A percentile compares a stretch with the other conserved stretches of the same genome.
Evolutionary conservation across 2,113 vertebrate genomes (phyloP).

Genomic region (Nycticebus coucang): DNA sequence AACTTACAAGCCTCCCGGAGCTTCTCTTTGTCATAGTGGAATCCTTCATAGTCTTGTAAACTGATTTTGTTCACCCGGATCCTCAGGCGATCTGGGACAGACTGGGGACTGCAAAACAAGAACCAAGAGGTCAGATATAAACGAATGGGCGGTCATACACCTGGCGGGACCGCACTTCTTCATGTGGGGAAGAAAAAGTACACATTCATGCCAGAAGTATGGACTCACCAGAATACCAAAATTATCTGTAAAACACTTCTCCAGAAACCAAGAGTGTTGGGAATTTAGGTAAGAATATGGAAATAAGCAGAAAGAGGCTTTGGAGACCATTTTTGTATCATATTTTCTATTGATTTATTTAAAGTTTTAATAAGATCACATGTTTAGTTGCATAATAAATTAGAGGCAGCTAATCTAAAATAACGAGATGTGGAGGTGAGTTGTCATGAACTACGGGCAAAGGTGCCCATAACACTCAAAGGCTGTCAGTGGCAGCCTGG

Average conservation of each 20-base stretch:
- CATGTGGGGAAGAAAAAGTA: neutral
- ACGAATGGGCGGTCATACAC: neutral
- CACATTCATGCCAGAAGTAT: neutral
- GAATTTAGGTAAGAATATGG: neutral
- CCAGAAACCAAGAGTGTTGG: neutral
- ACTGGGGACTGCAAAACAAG: slow-evolving; percentile 91
- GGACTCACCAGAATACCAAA: neutral
- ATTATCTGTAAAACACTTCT: neutral
- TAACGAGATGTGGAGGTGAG: neutral
- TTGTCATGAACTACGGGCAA: neutral
- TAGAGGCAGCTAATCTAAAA: neutral
- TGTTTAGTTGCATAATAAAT: neutral
- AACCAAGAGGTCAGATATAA: slow-evolving; percentile 68
- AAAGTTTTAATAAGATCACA: neutral
- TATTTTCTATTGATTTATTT: neutral
- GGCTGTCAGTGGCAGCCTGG: neutral
- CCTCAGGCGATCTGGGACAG: slow-evolving; percentile 95
- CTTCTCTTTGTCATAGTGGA: slow-evolving; percentile 97
- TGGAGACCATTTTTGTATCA: neutral
- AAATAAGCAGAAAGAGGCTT: neutral
- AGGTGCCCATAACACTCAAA: neutral
- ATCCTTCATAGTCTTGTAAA: slow-evolving; percentile 95
- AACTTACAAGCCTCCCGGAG: slow-evolving; percentile 97
- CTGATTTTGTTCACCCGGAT: slow-evolving; percentile 96
- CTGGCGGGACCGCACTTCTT: slow-evolving; percentile 11